Conservation (phyloP, 92 coral and sea anemone species). For the Palythoa caribaeorum region DNA sequence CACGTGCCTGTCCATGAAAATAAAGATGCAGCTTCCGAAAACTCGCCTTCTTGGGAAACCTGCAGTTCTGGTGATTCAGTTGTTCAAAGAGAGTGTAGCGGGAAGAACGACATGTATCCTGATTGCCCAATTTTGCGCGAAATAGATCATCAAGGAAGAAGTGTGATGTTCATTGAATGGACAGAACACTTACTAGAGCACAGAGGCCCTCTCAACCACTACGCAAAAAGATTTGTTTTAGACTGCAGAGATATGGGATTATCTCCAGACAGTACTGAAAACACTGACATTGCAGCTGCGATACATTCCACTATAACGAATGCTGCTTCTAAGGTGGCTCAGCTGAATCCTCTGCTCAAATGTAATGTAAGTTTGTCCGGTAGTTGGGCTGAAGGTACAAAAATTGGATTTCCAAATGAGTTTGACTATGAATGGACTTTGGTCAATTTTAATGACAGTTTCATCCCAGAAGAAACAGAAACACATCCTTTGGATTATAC, state of each 20-base stretch:
- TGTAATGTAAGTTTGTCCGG: constrained; percentile 59
- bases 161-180: constrained; percentile 59
- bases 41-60: constrained; percentile 54
- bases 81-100: constrained; percentile 66
- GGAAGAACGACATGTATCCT: constrained; percentile 57
- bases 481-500: constrained; percentile 57
- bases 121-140: constrained; percentile 61
- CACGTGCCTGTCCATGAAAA: constrained; percentile 55
- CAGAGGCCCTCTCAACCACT: constrained; percentile 57
- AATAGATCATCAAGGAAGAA: constrained; percentile 61
- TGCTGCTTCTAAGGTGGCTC: constrained; percentile 62
- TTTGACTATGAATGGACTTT: constrained; percentile 61
- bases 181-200: constrained; percentile 58
- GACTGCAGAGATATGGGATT: constrained; percentile 65
- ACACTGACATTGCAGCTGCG: constrained; percentile 61
- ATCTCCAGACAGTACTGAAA: constrained; percentile 52
- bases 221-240: constrained; percentile 54
- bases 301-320: constrained; percentile 57
- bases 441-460: constrained; percentile 53
- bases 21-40: constrained; percentile 48
- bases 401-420: constrained; percentile 61
- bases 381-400: constrained; percentile 65
- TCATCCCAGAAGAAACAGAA: constrained; percentile 62
- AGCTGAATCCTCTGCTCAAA: constrained; percentile 62
- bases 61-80: constrained; percentile 61